Evolutionary conservation across 1,140 invertebrate species (phyloP).

Genomic region (Cydia splendana): DNA sequence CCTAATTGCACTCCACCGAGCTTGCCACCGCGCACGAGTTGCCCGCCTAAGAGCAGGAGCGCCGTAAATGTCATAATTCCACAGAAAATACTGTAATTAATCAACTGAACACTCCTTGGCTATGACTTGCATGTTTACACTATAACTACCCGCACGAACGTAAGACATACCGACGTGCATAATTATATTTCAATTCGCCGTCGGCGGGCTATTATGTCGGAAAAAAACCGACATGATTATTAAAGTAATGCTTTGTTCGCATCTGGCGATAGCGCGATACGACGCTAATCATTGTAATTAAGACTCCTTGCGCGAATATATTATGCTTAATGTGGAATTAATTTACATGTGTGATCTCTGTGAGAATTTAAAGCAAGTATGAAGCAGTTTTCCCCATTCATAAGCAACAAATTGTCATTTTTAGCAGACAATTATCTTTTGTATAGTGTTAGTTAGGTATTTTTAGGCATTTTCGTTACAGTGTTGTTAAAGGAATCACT

Average conservation of each 20-base stretch:
- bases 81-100: conserved; percentile 19
- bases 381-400: neutral
- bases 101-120: conserved; percentile 11
- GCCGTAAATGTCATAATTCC: neutral
- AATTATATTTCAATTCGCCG: conserved; percentile 31
- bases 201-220: conserved; percentile 12
- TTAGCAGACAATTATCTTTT: too few relatives aligned
- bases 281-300: conserved; percentile 30
- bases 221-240: conserved; percentile 33
- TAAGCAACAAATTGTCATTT: too few relatives aligned
- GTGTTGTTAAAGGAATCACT: too few relatives aligned
- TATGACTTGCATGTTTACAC: neutral
- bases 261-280: conserved; percentile 17
- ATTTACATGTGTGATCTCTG: conserved; percentile 12
- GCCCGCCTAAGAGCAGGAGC: neutral
- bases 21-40: neutral
- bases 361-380: neutral
- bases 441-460: too few relatives aligned
- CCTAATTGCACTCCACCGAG: neutral
- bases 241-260: conserved; percentile 32
- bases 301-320: conserved; percentile 5
- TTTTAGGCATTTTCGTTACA: too few relatives aligned
- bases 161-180: conserved; percentile 2
- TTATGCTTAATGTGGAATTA: conserved; percentile 17
- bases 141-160: conserved; percentile 7